Percentiles rank a stretch among this genome's conserved stretches.
Evolutionary conservation across 2,888 invertebrate genomes (phyloP).

Genomic region (Drosophila fulvimacula): DNA sequence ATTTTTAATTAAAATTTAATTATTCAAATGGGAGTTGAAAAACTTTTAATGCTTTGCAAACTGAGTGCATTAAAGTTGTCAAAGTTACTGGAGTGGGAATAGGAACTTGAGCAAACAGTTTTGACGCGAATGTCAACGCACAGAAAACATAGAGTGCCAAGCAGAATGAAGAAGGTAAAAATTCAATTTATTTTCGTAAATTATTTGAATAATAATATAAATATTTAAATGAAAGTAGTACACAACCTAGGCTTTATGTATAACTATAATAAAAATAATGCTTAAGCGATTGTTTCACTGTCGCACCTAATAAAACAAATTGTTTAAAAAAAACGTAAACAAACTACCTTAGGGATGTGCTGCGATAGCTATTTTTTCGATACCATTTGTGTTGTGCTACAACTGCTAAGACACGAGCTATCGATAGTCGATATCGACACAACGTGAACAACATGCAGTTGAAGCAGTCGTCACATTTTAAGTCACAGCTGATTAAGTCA

Average conservation of each 20-base stretch:
- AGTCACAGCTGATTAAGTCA: slow-evolving; percentile 55
- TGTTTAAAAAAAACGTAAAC: too few relatives aligned
- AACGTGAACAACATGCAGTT: neutral
- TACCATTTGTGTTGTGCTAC: too few relatives aligned
- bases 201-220: too few relatives aligned
- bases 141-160: neutral
- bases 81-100: slow-evolving; percentile 2
- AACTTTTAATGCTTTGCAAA: neutral
- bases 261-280: too few relatives aligned
- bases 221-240: too few relatives aligned
- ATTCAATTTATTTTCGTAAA: too few relatives aligned
- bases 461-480: slow-evolving; percentile 21
- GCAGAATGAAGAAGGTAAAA: slow-evolving; percentile 2
- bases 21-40: neutral
- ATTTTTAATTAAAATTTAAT: neutral
- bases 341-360: too few relatives aligned
- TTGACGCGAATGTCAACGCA: neutral
- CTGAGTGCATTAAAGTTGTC: neutral
- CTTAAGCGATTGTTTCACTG: too few relatives aligned
- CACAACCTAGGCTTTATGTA: too few relatives aligned
- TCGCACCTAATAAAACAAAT: too few relatives aligned
- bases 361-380: too few relatives aligned
- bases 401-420: too few relatives aligned
- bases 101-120: slow-evolving; percentile 3
- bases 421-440: neutral